Evolutionary conservation across 2,888 invertebrate species (phyloP).

Genomic region (Macaria liturata): DNA sequence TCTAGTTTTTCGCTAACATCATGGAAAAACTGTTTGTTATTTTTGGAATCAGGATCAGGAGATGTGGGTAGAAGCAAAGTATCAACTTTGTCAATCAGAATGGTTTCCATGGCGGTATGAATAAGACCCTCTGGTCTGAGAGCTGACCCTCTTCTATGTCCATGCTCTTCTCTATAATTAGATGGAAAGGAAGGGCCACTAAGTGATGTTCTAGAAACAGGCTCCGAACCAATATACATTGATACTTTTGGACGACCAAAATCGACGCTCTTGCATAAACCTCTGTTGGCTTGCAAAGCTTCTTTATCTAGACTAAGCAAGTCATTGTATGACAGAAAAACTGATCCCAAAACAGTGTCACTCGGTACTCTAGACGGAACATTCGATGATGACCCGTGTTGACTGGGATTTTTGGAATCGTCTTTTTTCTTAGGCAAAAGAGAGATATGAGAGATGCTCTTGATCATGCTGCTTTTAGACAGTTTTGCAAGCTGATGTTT

Average conservation of each 20-base stretch:
- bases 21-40: constrained; percentile 63
- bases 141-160: constrained; percentile 50
- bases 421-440: constrained; percentile 70
- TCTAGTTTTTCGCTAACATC: constrained; percentile 68
- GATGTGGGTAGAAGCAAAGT: constrained; percentile 67
- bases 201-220: constrained; percentile 66
- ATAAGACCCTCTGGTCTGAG: constrained; percentile 69
- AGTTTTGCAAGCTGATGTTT: constrained; percentile 68
- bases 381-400: constrained; percentile 68
- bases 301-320: constrained; percentile 67
- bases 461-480: constrained; percentile 74
- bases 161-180: constrained; percentile 50
- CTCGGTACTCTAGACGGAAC: constrained; percentile 69
- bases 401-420: constrained; percentile 58
- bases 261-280: constrained; percentile 65
- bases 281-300: constrained; percentile 49
- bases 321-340: constrained; percentile 77
- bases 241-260: constrained; percentile 57
- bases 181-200: constrained; percentile 58
- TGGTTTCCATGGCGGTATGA: constrained; percentile 82
- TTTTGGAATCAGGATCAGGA: constrained; percentile 50
- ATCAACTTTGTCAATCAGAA: constrained; percentile 81
- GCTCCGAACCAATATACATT: constrained; percentile 79
- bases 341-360: constrained; percentile 80
- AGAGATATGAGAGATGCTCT: constrained; percentile 75